A percentile compares a stretch with the other conserved stretches of the same genome.
phyloP scores from a whole-genome alignment of 2,888 invertebrate genomes.

The Cremastobaeus sp. region DNA sequence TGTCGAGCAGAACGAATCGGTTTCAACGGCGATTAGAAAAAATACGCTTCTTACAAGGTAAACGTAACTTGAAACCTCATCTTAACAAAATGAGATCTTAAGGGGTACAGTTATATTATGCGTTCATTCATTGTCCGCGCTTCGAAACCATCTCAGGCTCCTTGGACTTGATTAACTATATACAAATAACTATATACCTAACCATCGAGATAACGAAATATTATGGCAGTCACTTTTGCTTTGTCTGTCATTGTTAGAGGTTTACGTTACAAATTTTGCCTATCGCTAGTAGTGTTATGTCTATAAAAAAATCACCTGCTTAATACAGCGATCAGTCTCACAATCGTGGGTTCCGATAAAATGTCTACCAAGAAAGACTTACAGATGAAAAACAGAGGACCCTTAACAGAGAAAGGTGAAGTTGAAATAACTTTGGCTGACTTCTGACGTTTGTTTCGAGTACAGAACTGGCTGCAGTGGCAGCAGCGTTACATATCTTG shows the following conservation, averaged over 20 bases:
- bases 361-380: slow-evolving; percentile 43
- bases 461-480: too few relatives aligned
- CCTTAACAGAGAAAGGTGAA: slow-evolving; percentile 5
- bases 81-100: slow-evolving; percentile 54
- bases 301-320: slow-evolving; percentile 73
- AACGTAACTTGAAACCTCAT: slow-evolving; percentile 58
- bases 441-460: slow-evolving; percentile 13
- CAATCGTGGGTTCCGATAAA: slow-evolving; percentile 70
- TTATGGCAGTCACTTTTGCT: slow-evolving; percentile 74
- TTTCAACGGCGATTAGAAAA: slow-evolving; percentile 65
- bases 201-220: slow-evolving; percentile 72
- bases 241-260: slow-evolving; percentile 63
- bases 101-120: slow-evolving; percentile 40
- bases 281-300: slow-evolving; percentile 71
- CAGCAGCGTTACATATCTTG: too few relatives aligned
- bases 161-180: slow-evolving; percentile 37
- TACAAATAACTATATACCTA: slow-evolving; percentile 69
- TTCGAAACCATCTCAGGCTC: not conserved
- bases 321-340: slow-evolving; percentile 78
- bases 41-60: slow-evolving; percentile 67
- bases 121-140: slow-evolving; percentile 20
- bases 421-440: slow-evolving; percentile 1
- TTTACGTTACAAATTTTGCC: slow-evolving; percentile 66
- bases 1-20: not conserved
- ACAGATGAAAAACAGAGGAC: not conserved